A percentile compares a stretch with the other conserved stretches of the same genome.
These are phyloP conservation scores for Rotaria macrura DNA, from an alignment of 2,888 invertebrate genomes.

Conservation along the genomic window DNA sequence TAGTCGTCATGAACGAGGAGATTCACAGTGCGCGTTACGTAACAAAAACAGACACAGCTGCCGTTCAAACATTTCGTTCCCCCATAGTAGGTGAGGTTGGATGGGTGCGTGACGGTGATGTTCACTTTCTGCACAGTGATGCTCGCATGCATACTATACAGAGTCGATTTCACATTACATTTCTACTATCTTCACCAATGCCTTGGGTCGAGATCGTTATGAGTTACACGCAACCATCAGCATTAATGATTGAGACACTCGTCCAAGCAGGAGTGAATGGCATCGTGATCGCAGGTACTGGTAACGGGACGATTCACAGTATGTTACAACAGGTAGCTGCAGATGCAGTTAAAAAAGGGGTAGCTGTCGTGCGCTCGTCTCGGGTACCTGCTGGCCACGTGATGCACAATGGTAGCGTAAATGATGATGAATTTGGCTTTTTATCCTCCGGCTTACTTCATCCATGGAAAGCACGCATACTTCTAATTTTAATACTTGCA, in stretches of 20 bases:
- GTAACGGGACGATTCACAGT: background rate
- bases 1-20: background rate
- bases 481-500: background rate
- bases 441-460: background rate
- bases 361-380: background rate
- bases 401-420: background rate
- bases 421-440: background rate
- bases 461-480: background rate
- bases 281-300: background rate
- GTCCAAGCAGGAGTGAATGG: background rate
- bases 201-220: background rate
- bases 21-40: background rate
- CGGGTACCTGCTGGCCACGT: background rate
- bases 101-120: background rate
- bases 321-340: background rate
- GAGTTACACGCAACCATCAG: background rate
- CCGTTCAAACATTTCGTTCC: background rate
- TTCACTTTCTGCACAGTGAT: background rate
- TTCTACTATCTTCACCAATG: background rate
- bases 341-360: background rate
- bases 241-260: background rate
- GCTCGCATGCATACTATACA: no score
- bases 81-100: background rate
- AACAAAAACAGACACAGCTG: background rate
- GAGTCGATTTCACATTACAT: no score